Conservation (phyloP, 2,888 invertebrate genomes). For the Eupithecia inturbata region DNA sequence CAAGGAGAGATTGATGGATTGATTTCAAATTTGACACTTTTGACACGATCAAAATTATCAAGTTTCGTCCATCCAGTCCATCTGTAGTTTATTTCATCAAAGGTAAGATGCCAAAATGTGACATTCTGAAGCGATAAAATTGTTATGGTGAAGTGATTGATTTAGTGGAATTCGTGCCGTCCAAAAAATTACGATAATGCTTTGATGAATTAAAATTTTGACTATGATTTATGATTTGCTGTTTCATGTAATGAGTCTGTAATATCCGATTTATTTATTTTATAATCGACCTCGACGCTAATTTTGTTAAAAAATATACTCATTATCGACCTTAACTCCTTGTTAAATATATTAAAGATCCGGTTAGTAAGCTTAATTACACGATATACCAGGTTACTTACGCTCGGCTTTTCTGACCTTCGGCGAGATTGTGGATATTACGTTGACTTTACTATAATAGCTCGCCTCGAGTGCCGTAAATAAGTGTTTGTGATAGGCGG, state of each 20-base stretch:
- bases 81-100: too few species aligned
- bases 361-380: background rate
- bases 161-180: too few species aligned
- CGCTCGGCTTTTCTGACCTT: constrained; percentile 28
- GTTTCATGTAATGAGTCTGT: background rate
- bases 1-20: too few species aligned
- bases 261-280: background rate
- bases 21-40: too few species aligned
- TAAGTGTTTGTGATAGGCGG: constrained; percentile 73
- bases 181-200: too few species aligned
- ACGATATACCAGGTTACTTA: background rate
- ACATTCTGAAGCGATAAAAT: too few species aligned
- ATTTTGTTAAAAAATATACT: background rate
- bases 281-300: background rate
- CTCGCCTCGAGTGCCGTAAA: constrained; percentile 65
- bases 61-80: too few species aligned
- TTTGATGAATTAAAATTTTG: too few species aligned
- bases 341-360: background rate
- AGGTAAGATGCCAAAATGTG: too few species aligned
- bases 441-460: constrained; percentile 68
- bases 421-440: constrained; percentile 39
- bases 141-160: too few species aligned
- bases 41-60: too few species aligned
- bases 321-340: background rate
- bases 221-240: background rate